Evolutionary conservation across 2,797 vertebrate species (phyloP).

Genomic region (Rhinella marina): DNA sequence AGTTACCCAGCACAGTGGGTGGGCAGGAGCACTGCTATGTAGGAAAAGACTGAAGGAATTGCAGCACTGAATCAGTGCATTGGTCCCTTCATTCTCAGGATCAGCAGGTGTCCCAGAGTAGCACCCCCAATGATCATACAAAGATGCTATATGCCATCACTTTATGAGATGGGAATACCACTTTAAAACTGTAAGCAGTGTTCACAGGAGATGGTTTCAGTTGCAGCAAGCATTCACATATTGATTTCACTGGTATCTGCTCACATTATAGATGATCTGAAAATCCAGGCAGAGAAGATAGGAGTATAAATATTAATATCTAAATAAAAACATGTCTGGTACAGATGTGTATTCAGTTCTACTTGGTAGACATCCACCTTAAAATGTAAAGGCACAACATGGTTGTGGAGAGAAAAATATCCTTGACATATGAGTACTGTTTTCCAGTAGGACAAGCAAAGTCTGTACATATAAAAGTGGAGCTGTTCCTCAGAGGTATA

Average conservation of each 20-base stretch:
- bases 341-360: not conserved
- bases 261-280: not conserved
- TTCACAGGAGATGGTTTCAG: not conserved
- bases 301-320: not conserved
- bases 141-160: no score
- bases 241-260: not conserved
- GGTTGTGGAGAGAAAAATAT: not conserved
- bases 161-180: no score
- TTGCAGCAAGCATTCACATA: no score
- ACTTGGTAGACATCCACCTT: not conserved
- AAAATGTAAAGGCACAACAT: not conserved
- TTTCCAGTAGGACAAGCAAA: not conserved
- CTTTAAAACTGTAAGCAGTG: not conserved
- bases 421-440: not conserved
- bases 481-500: conserved; percentile 82
- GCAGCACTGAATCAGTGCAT: no score
- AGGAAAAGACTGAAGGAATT: no score
- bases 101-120: no score
- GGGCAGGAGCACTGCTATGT: no score
- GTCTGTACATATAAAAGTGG: not conserved
- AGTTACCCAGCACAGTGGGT: not conserved
- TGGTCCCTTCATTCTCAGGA: no score
- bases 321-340: not conserved
- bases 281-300: not conserved
- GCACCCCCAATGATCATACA: no score